Conservation (phyloP, 2,797 vertebrate species). For the Tachyglossus aculeatus region DNA sequence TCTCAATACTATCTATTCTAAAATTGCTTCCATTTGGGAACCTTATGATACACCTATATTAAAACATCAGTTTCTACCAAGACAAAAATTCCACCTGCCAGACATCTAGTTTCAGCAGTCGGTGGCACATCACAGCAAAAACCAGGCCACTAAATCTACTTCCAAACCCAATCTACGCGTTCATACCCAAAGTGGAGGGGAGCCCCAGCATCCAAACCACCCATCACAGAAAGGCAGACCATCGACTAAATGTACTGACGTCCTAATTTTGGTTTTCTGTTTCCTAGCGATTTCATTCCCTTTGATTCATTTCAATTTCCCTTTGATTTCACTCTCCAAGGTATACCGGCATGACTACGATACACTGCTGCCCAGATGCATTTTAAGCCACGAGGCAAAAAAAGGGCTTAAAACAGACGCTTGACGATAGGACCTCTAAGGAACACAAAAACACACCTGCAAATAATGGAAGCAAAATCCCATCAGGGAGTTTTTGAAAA, state of each 20-base stretch:
- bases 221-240: constrained; percentile 14
- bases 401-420: too few species aligned
- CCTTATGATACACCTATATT: too few species aligned
- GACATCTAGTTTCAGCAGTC: not conserved
- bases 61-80: not conserved
- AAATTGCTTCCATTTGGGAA: too few species aligned
- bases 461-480: not conserved
- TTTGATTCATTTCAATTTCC: too few species aligned
- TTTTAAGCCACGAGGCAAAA: too few species aligned
- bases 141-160: not conserved
- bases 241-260: too few species aligned
- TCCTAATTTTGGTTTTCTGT: too few species aligned
- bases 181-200: not conserved
- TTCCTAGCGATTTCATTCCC: too few species aligned
- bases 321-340: too few species aligned
- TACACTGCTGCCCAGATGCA: too few species aligned
- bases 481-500: not conserved
- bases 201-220: not conserved
- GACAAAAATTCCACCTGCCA: not conserved
- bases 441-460: not conserved
- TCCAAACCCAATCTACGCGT: not conserved
- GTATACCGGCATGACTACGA: too few species aligned
- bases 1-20: not conserved
- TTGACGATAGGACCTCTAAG: not conserved
- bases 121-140: not conserved